Base-by-base conservation (phyloP, 2,113 vertebrate genomes). In the Labeo rohita region DNA sequence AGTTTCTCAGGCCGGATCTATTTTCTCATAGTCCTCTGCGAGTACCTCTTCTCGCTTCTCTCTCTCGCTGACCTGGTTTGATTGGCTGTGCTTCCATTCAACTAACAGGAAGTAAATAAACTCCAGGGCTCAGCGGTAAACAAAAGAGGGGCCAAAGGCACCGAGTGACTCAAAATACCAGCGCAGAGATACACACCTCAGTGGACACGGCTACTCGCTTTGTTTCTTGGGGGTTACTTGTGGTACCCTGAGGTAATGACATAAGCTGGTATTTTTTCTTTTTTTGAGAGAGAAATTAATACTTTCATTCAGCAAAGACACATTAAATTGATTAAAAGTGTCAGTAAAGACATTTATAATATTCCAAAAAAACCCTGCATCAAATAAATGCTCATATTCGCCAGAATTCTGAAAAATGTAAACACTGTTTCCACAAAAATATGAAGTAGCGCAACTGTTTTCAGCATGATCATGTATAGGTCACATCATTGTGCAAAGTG, bases 31-130 rank as follows among this genome's bases (percentile, higher is more conserved):
- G 16, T 70, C 49, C 75, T 59, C 65, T 78, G 39, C 28, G 59
- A 81, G 59, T 10, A 81, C 54, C 5, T 85, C 59, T 85, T 47
- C 15, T 43, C 1, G 8, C 49, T 34, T 50, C 66, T 75, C 18
- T 81, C 85, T 81, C 85, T 82, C 85, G 65, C 78, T 82, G 78
- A 81, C 78, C 78, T 81, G 85, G 78, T 75, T 86, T 75, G 66
- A 81, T 86, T 81, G 78, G 66, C 43, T 81, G 54, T 73, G 68
- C 18, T 61, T 72, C 70, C 43, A 86, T 86, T 86, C 68, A 80
- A 74, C 43, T 34, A 74, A 54, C 79, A 75, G 79, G 79, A 86
- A 75, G 54, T 28, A 86, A 81, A 82, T 59, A 86, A 70, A 75
- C 79, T 74, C 45, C 11, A 28, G 79, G 70, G 54, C 77, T 82